Base-by-base conservation (phyloP, 2,797 vertebrate species). In the Nasua narica region DNA sequence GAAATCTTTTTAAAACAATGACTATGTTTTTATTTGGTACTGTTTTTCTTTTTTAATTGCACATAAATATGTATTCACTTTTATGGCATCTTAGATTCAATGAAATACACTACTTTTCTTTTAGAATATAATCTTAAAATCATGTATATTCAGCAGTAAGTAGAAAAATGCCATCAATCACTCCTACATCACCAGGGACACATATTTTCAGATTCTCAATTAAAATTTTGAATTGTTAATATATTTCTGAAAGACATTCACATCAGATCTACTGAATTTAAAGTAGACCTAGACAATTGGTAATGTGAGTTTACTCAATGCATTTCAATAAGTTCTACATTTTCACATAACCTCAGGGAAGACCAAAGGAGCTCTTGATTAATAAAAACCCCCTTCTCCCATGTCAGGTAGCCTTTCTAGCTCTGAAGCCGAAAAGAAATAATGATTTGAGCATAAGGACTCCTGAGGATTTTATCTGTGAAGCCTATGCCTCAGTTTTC, bases 391-490 rank as follows among this genome's bases (percentile, higher is more conserved):
- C 5, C 9, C 37, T 92, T 92, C 27, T 95, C 40, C 46, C 32
- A 40, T 56, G n/a, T 83, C 54, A 90, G 7, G 4, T 84, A 91
- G 7, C 5, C 46, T 93, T 87, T 92, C 56, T 60, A 46, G 11
- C 52, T 78, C 37, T 81, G 37, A 85, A 90, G 3, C 7, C 40
- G 32, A 78, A 7, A 46, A 93, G 23, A 90, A 96, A 87, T 67
- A 86, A 62, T 77, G 52, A 77, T 88, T 37, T n/a, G 35, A 88
- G 27, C 54, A 48, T 77, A 54, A 77, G 21, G 56, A 35, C 77
- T 85, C 76, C 72, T 62, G 78, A 92, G 88, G 18, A 74, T 96
- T 85, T 94, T 97, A 96, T 82, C 37, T 54, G n/a, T 72, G 46
- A 95, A 94, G 13, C 0, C 27, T 77, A 7, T 58, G 14, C 18